Conservation (phyloP, 2,113 vertebrate species). For the Forbesichthys agassizii region DNA sequence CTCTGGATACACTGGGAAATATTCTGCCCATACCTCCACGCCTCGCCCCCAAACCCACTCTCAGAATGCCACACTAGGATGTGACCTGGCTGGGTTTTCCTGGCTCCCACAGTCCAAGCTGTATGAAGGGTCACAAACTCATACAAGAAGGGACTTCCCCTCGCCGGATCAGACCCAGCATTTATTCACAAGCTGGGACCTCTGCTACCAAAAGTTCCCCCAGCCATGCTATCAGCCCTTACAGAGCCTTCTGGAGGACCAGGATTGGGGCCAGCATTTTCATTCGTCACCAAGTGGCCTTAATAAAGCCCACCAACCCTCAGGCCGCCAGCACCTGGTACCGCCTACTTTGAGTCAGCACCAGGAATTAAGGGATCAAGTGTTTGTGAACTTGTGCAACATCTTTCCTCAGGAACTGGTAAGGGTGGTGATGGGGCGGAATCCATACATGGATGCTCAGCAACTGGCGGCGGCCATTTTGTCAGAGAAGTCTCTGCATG, state of each 20-base stretch:
- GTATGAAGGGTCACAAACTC: constrained; percentile 79
- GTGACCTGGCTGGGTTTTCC: constrained; percentile 72
- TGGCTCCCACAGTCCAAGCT: constrained; percentile 79
- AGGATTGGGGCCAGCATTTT: constrained; percentile 60
- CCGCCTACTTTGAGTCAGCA: constrained; percentile 71
- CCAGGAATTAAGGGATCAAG: constrained; percentile 85
- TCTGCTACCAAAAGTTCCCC: constrained; percentile 78
- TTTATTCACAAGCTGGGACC: constrained; percentile 78
- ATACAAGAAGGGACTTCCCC: constrained; percentile 3
- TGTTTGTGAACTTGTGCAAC: constrained; percentile 91
- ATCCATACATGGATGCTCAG: constrained; percentile 92
- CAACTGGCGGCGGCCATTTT: constrained; percentile 94
- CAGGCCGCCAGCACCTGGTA: constrained; percentile 8
- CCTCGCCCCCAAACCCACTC: constrained; percentile 48
- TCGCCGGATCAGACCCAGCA: constrained; percentile 62
- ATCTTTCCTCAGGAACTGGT: constrained; percentile 93
- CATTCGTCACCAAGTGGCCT: constrained; percentile 52
- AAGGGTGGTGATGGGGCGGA: constrained; percentile 88
- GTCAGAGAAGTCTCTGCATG: constrained; percentile 86
- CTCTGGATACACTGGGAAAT: constrained; percentile 81
- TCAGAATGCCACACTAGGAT: constrained; percentile 75
- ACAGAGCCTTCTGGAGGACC: constrained; percentile 84
- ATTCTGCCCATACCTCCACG: constrained; percentile 59
- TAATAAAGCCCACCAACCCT: constrained; percentile 54
- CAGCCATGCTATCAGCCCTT: constrained; percentile 85